These are phyloP conservation scores for Diachasma alloeum DNA, from an alignment of 1,140 invertebrate species.

Conservation along the genomic window DNA sequence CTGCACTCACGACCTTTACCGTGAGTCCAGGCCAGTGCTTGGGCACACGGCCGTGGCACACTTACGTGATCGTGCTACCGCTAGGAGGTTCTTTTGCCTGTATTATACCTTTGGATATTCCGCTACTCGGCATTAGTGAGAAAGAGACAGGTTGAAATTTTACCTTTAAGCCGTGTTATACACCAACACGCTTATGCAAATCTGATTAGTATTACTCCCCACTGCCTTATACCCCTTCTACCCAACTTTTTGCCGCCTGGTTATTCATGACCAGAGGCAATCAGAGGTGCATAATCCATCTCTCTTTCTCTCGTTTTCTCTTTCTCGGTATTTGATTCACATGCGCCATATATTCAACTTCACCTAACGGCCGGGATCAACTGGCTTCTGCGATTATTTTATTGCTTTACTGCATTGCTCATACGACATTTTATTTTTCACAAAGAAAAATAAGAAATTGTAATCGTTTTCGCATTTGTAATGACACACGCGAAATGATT, in stretches of 20 bases:
- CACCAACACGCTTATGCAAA: slow-evolving; percentile 55
- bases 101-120: slow-evolving; percentile 33
- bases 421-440: background rate
- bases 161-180: slow-evolving; percentile 28
- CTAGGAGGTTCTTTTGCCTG: slow-evolving; percentile 26
- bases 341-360: background rate
- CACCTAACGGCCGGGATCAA: background rate
- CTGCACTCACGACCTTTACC: slow-evolving; percentile 35
- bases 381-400: background rate
- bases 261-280: slow-evolving; percentile 14
- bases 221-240: background rate
- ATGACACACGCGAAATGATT: background rate
- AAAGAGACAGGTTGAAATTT: slow-evolving; percentile 1
- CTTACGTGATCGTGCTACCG: slow-evolving; percentile 42
- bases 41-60: slow-evolving; percentile 52
- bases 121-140: background rate
- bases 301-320: background rate
- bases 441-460: background rate
- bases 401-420: background rate
- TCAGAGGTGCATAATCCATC: background rate
- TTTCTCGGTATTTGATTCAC: background rate
- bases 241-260: background rate
- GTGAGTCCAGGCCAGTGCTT: slow-evolving; percentile 19
- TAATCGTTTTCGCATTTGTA: background rate
- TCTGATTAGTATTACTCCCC: slow-evolving; percentile 46